phyloP scores from a whole-genome alignment of 2,113 vertebrate species.

The Hemicordylus capensis region DNA sequence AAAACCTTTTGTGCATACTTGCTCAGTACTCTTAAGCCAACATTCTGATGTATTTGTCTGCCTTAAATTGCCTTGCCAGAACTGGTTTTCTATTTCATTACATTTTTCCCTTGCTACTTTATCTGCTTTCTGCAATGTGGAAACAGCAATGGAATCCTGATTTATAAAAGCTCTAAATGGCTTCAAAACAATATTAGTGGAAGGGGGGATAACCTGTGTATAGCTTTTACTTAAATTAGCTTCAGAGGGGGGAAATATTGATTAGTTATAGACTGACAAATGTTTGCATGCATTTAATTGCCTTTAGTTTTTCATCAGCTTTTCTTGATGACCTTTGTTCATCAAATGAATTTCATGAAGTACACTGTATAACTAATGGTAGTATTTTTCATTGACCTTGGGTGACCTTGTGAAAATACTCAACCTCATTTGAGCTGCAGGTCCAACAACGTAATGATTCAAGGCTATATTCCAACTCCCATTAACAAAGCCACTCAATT shows the following conservation, averaged over 20 bases:
- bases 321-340: slow-evolving; percentile 22
- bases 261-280: background rate
- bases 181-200: slow-evolving; percentile 14
- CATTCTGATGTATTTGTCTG: slow-evolving; percentile 29
- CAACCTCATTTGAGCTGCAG: background rate
- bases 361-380: background rate
- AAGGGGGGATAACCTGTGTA: background rate
- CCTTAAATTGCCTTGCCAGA: slow-evolving; percentile 34
- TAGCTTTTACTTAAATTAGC: background rate
- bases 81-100: slow-evolving; percentile 43
- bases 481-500: background rate
- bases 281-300: slow-evolving; percentile 9
- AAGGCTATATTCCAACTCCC: background rate
- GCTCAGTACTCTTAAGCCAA: slow-evolving; percentile 17
- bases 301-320: slow-evolving; percentile 8
- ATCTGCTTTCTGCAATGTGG: slow-evolving; percentile 17
- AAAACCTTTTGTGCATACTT: slow-evolving; percentile 32
- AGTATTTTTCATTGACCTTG: background rate
- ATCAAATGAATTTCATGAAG: background rate
- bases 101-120: slow-evolving; percentile 14
- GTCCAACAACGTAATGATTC: background rate
- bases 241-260: background rate
- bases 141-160: slow-evolving; percentile 29
- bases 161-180: slow-evolving; percentile 41
- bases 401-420: background rate